Conservation (phyloP, 2,888 invertebrate genomes). For the Silvanus unidentatus region DNA sequence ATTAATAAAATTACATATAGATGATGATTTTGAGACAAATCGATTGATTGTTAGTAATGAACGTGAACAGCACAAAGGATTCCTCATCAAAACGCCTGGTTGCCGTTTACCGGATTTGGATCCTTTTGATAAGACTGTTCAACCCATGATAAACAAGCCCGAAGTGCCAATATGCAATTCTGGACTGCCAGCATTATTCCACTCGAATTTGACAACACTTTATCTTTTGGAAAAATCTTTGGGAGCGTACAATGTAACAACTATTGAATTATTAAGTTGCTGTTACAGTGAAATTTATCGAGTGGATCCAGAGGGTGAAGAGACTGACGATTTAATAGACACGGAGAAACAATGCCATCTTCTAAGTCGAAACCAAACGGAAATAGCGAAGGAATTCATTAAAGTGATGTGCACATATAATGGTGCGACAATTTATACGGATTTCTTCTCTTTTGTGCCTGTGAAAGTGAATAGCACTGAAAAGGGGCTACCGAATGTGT, state of each 20-base stretch:
- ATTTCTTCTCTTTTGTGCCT: slow-evolving; percentile 63
- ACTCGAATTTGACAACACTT: slow-evolving; percentile 55
- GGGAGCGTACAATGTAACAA: slow-evolving; percentile 48
- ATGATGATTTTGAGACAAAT: neutral
- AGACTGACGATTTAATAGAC: slow-evolving; percentile 49
- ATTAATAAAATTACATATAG: neutral
- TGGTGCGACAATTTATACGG: slow-evolving; percentile 54
- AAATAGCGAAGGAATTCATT: slow-evolving; percentile 60
- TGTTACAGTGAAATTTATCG: slow-evolving; percentile 59
- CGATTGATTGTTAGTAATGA: neutral
- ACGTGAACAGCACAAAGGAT: slow-evolving; percentile 20
- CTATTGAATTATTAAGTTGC: slow-evolving; percentile 50
- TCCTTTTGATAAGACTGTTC: slow-evolving; percentile 55
- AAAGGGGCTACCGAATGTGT: slow-evolving; percentile 54
- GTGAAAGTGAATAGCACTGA: slow-evolving; percentile 35
- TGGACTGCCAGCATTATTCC: slow-evolving; percentile 50
- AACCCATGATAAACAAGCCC: slow-evolving; percentile 50
- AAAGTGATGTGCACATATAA: slow-evolving; percentile 57
- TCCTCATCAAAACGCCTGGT: slow-evolving; percentile 54
- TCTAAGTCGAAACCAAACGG: slow-evolving; percentile 48
- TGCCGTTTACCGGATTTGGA: slow-evolving; percentile 62
- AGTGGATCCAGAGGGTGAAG: slow-evolving; percentile 46
- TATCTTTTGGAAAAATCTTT: slow-evolving; percentile 50
- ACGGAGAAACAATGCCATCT: slow-evolving; percentile 48
- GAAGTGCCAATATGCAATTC: slow-evolving; percentile 50